A percentile compares a stretch with the other conserved stretches of the same genome.
phyloP scores from a whole-genome alignment of 37 sponge, comb jelly and placozoan species.

The Lycopodina hypogea region DNA sequence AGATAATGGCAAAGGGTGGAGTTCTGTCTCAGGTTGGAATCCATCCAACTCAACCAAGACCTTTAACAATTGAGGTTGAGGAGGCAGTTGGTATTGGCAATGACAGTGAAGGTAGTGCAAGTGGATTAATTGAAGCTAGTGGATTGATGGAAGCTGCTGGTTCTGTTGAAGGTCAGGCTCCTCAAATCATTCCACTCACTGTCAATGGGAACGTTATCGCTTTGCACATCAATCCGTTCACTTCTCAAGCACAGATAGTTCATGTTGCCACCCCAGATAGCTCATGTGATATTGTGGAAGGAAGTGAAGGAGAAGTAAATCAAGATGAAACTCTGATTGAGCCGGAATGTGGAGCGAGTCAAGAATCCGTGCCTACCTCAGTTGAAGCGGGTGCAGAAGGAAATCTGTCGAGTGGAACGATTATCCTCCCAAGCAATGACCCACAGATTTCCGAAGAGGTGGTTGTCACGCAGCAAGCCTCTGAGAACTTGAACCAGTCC shows the following conservation, averaged over 20 bases:
- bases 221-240: conserved; percentile 25
- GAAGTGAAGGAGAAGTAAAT: neutral
- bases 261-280: conserved; percentile 5
- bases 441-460: conserved; percentile 60
- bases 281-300: neutral
- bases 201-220: conserved; percentile 46
- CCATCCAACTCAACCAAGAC: no score
- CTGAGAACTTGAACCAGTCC: conserved; percentile 19
- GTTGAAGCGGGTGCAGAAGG: neutral
- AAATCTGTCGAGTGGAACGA: conserved; percentile 1
- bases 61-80: no score
- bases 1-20: no score
- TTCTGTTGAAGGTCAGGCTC: neutral
- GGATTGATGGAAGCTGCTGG: no score
- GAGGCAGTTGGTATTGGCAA: no score
- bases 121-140: no score
- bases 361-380: neutral
- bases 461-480: conserved; percentile 29
- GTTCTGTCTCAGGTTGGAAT: no score
- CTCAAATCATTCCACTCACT: conserved; percentile 11
- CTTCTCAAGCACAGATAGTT: conserved; percentile 11
- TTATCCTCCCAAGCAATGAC: conserved; percentile 36
- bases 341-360: neutral
- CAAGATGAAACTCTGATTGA: neutral
- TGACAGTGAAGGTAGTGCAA: no score